These are phyloP conservation scores for Heliconius nattereri DNA, from an alignment of 1,140 invertebrate species.

Conservation along the genomic window DNA sequence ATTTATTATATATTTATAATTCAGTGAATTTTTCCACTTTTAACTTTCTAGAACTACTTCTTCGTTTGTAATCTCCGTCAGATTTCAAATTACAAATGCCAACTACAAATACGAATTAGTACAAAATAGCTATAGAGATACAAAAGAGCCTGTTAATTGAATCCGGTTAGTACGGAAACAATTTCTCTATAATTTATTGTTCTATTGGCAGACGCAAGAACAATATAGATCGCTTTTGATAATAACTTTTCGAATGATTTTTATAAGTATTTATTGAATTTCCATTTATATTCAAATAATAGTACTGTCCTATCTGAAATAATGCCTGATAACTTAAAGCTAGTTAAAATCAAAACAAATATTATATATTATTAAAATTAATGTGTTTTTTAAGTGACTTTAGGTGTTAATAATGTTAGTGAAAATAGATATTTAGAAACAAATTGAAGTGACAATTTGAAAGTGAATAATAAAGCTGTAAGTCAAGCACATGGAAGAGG, in stretches of 20 bases:
- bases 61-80: not conserved
- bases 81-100: not conserved
- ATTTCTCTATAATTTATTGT: slow-evolving; percentile 16
- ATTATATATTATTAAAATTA: not conserved
- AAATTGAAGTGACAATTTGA: not conserved
- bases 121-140: not conserved
- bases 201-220: slow-evolving; percentile 16
- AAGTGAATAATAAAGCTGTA: not conserved
- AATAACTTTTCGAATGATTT: not conserved
- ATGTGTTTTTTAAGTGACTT: not conserved
- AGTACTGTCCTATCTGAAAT: not conserved
- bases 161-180: slow-evolving; percentile 1
- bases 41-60: not conserved
- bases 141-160: slow-evolving; percentile 10
- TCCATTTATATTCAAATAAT: too few relatives aligned
- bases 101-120: not conserved
- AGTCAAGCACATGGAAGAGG: not conserved
- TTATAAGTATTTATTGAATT: not conserved
- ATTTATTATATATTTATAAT: too few relatives aligned
- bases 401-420: not conserved
- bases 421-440: not conserved
- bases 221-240: not conserved
- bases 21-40: not conserved
- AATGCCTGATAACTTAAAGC: not conserved
- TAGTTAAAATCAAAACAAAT: not conserved